Conservation (phyloP, 2,797 vertebrate species). For the Merluccius polli region DNA sequence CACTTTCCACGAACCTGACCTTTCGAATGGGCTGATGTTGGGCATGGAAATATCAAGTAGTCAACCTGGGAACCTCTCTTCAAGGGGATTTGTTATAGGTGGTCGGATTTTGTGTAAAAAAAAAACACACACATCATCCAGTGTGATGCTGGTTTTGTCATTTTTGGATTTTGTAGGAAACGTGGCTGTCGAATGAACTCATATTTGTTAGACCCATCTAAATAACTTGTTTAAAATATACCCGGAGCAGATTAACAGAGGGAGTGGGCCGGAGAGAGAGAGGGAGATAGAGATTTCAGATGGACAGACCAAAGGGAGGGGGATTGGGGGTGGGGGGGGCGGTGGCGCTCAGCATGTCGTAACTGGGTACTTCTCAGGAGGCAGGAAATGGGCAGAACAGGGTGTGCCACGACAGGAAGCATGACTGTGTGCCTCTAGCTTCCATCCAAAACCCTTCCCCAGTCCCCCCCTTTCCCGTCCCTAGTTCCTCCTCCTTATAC, state of each 20-base stretch:
- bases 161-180: constrained; percentile 1
- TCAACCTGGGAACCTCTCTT: background rate
- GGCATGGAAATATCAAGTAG: constrained; percentile 22
- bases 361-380: constrained; percentile 54
- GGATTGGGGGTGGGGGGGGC: background rate
- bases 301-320: background rate
- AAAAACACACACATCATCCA: constrained; percentile 29
- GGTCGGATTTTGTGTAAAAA: no score
- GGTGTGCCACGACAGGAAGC: constrained; percentile 71
- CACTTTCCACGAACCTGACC: constrained; percentile 57
- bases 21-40: constrained; percentile 60
- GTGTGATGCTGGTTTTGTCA: constrained; percentile 1
- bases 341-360: constrained; percentile 9
- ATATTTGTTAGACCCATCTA: background rate
- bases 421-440: constrained; percentile 35
- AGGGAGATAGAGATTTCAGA: background rate
- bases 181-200: no score
- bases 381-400: constrained; percentile 69
- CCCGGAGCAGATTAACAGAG: constrained; percentile 41
- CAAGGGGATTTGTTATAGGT: no score
- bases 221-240: constrained; percentile 27
- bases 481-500: background rate
- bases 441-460: background rate
- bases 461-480: background rate
- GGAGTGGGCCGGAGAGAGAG: constrained; percentile 3